Evolutionary conservation across 2,888 invertebrate species (phyloP).

Genomic region (Magallana nippona): DNA sequence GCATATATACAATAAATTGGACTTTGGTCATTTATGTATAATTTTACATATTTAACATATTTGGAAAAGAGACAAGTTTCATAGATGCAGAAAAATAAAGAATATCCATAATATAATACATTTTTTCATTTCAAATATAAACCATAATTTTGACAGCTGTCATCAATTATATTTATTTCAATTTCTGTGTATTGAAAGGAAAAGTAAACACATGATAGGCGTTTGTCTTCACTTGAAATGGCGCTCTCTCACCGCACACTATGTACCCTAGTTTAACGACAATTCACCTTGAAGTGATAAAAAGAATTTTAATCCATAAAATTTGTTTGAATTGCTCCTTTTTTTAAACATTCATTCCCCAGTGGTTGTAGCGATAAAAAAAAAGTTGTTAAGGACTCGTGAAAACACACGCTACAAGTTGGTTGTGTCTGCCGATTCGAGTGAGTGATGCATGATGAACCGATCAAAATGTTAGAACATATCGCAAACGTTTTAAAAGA

Average conservation of each 20-base stretch:
- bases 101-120: no score
- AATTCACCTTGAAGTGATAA: neutral
- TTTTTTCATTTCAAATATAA: no score
- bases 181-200: no score
- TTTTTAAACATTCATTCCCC: neutral
- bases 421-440: neutral
- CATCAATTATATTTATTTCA: no score
- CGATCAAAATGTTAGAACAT: neutral
- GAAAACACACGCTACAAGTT: neutral
- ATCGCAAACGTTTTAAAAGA: no score
- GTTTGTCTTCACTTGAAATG: no score
- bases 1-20: neutral
- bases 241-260: neutral
- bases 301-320: conserved; percentile 31
- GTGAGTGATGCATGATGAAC: neutral
- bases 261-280: neutral
- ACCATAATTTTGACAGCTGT: no score
- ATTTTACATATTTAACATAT: no score
- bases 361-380: conserved; percentile 17
- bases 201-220: no score
- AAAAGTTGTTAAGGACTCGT: neutral
- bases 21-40: no score
- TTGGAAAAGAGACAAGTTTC: no score
- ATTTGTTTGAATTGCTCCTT: conserved; percentile 24
- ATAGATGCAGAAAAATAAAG: no score